Evolutionary conservation across 2,113 vertebrate genomes (phyloP), one percentile per base, ranked within the genome.

Genomic region (Pycnonotus jocosus): DNA sequence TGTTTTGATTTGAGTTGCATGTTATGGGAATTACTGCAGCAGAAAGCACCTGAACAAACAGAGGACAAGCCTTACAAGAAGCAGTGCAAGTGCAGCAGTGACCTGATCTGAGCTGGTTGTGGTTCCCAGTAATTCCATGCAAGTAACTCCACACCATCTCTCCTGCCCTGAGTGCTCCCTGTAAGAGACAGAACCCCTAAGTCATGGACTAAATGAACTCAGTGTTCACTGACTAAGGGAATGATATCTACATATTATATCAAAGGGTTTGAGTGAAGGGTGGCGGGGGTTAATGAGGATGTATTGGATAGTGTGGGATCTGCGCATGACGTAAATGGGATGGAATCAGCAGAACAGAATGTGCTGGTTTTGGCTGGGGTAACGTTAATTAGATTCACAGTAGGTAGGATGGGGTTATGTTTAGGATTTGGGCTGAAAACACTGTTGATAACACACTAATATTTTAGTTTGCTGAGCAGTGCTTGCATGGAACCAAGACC

Each of bases 51-150:
- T 15, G 61, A 60, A 68, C 20, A 30, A 81, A 22, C 0, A 24
- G 24, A 40, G 13, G 11, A 60, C 24, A 68, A 40, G 40, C 30
- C 35, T 31, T 47, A 40, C 4, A 68, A 53, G 24, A 15, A 61
- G 8, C 10, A 54, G 21, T 22, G 21, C 47, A 47, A 89, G 15
- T 19, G 24, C 54, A 61, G n/a, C 14, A 15, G 47, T 12, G 14
- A 76, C 17, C 53, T 22, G 45, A 66, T 10, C 37, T 12, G 12
- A 73, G 19, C 23, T 45, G 16, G 30, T 12, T 89, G n/a, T 16
- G 33, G 22, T 19, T 4, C 12, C 33, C 22, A 38, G 1, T 15
- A 77, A 68, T 15, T 37, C 33, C 53, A 58, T 1, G 0, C 37
- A 51, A 76, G 25, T 37, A 58, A 60, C 53, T 58, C 37, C 44